Base-by-base conservation (phyloP, 2,888 invertebrate genomes). In the Agrilus cyanescens region DNA sequence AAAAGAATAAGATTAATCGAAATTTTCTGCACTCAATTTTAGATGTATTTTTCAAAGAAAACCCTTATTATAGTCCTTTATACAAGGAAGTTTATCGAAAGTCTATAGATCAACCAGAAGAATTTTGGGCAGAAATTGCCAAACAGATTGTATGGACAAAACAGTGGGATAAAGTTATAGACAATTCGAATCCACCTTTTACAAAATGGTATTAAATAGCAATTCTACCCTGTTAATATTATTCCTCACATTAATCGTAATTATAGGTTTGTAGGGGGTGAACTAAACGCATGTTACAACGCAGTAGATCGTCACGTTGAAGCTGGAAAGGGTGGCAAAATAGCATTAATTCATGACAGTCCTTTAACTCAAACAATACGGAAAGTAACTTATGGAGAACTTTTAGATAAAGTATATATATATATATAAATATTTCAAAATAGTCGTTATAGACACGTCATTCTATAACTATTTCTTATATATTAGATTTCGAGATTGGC, bases 281-380 rank as follows among this genome's bases (percentile, higher is more conserved):
- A 91, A 65, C 63, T 94, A 61, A 95, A 93, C 56, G 90, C 91
- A 0, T 91, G 93, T 58, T 84, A 91, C 71, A 95, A 95, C 65
- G 87, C 91, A 0, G 71, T 95, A 8, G 95, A 95, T 65, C 76
- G 94, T 0, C 94, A 95, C 67, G 84, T 94, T 4, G 72, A 74
- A 6, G 76, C 75, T 0, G 93, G 93, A 0, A 72, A 75, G 12
- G 93, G 90, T 0, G 74, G 79, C 8, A 82, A 83, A 57, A 70
- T 80, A 0, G 94, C 93, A 0, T 69, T 95, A 16, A 85, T 94
- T 37, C 85, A 94, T 61, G 94, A 95, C 66, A 91, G 91, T 31
- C 94, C 94, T 0, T 68, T 91, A 48, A 90, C 89, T 0, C 78
- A 83, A 46, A 79, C 80, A 0, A 72, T 86, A 4, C 70, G 80